Conservation (phyloP, 2,888 invertebrate species). For the Pherbina coryleti region DNA sequence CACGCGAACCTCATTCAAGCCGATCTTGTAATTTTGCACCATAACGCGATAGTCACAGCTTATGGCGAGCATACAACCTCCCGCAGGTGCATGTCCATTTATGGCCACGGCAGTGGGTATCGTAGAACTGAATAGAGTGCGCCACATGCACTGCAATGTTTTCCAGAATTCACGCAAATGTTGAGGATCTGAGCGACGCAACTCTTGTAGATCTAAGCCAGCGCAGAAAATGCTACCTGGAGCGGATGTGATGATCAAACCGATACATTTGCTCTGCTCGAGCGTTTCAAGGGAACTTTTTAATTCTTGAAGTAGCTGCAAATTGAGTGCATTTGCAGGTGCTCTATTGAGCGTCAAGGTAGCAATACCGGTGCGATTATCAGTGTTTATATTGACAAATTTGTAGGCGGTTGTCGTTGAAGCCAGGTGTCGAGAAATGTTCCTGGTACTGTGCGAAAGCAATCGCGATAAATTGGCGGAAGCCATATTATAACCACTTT, state of each 20-base stretch:
- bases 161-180: constrained; percentile 16
- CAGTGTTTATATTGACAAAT: constrained; percentile 26
- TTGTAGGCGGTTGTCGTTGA: background rate
- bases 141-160: constrained; percentile 38
- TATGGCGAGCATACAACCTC: constrained; percentile 82
- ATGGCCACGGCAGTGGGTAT: constrained; percentile 32
- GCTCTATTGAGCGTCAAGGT: constrained; percentile 36
- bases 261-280: constrained; percentile 26
- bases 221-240: constrained; percentile 32
- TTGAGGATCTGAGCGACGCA: constrained; percentile 13
- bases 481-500: too few relatives aligned
- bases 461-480: too few relatives aligned
- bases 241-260: constrained; percentile 38
- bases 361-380: constrained; percentile 25
- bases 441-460: background rate
- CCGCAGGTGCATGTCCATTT: constrained; percentile 73
- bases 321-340: constrained; percentile 39
- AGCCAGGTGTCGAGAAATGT: background rate
- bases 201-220: constrained; percentile 36
- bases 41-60: constrained; percentile 82
- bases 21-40: constrained; percentile 37
- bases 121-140: background rate
- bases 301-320: constrained; percentile 19
- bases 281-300: constrained; percentile 11
- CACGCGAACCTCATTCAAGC: constrained; percentile 29